Conservation (phyloP, 2,113 vertebrate species). For the Eupsittula cactorum region DNA sequence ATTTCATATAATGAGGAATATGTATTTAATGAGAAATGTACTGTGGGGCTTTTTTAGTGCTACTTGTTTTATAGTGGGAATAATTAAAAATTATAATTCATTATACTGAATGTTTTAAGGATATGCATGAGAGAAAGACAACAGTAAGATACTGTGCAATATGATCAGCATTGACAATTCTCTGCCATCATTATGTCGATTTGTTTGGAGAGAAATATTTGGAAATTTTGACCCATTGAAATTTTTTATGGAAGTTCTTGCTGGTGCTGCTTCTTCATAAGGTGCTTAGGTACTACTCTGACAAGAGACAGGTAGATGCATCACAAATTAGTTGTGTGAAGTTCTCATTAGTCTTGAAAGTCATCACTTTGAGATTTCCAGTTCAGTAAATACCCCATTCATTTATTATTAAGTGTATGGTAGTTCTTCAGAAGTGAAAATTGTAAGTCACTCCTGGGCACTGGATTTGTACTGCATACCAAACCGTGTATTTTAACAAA, state of each 20-base stretch:
- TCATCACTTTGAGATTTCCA: background rate
- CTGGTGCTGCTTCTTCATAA: background rate
- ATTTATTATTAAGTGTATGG: background rate
- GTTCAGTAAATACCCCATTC: background rate
- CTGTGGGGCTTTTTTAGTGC: background rate
- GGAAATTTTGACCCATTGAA: background rate
- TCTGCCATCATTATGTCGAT: background rate
- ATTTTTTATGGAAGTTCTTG: background rate
- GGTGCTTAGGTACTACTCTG: background rate
- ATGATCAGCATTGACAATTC: background rate
- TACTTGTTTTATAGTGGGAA: background rate
- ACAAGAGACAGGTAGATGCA: accelerated
- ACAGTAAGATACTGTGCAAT: background rate
- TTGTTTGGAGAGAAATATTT: background rate
- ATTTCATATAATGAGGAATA: background rate
- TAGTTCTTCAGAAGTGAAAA: background rate
- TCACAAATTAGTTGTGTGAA: background rate
- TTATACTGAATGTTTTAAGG: background rate
- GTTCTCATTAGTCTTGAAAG: background rate
- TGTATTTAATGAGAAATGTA: background rate
- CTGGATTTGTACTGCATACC: background rate
- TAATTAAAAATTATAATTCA: background rate
- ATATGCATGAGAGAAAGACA: background rate
- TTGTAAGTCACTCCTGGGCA: accelerated
- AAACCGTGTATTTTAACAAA: background rate